Evolutionary conservation across 2,113 vertebrate species (phyloP).

Genomic region (Urocolius indicus): DNA sequence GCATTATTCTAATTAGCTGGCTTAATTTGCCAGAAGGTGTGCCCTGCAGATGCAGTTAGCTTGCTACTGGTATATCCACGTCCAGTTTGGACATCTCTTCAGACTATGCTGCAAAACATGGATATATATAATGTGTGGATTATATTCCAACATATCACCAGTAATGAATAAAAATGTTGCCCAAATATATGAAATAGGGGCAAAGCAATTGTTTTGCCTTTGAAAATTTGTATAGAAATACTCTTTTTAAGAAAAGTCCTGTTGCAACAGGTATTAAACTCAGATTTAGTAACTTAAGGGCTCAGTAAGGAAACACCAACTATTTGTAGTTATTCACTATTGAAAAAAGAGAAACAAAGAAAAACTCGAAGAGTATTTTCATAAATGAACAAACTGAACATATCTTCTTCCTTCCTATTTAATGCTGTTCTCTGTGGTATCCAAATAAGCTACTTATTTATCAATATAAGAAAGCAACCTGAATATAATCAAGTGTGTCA

Average conservation of each 20-base stretch:
- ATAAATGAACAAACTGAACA: neutral
- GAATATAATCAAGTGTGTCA: neutral
- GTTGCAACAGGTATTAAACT: neutral
- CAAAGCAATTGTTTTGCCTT: neutral
- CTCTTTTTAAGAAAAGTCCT: neutral
- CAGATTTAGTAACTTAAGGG: neutral
- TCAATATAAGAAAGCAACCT: neutral
- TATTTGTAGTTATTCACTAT: neutral
- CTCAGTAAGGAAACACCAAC: neutral
- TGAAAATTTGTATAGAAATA: neutral
- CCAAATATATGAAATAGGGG: neutral
- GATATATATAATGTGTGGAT: neutral
- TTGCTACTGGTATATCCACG: neutral
- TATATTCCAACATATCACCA: neutral
- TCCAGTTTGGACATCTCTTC: neutral
- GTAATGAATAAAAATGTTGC: neutral
- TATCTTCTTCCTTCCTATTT: neutral
- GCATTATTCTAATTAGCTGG: neutral
- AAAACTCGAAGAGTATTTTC: neutral
- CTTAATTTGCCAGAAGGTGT: neutral
- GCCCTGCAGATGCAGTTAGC: neutral
- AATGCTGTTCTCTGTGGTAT: neutral
- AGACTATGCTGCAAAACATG: neutral
- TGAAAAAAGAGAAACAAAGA: conserved; percentile 7
- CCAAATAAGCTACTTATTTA: neutral